Base-by-base conservation (phyloP, 2,113 vertebrate species). In the Clarias macrocephalus region DNA sequence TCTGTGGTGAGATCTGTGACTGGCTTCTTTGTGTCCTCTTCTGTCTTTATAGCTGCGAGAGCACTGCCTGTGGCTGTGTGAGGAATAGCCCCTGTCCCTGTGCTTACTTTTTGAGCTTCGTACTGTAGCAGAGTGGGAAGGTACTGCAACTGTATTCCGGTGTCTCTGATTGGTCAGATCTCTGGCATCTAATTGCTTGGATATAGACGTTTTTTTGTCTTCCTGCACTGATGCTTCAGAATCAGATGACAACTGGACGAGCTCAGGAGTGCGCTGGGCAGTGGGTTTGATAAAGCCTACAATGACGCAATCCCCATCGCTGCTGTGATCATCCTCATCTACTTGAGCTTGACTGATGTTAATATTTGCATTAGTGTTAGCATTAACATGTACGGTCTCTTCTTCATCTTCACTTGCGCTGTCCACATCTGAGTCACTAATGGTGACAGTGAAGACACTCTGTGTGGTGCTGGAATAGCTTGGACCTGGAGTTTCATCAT, bases 401-500 rank as follows among this genome's bases (percentile, higher is more conserved):
- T 83, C 87, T 73, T 94, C 93, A 59, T 96, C 97, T 91, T 95
- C 93, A 73, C 96, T 98, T 60, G 15, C 25, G 90, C 95, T 97
- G 85, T 96, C 96, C 0, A 95, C 96, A 37, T 95, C 96, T 8
- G 94, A 95, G 91, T 97, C 92, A 56, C 93, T 91, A 82, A 96
- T 94, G 79, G 94, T 94, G 13, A 95, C 70, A 0, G 85, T 90
- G 72, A 93, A 88, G 5, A 85, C 42, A 66, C 88, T 92, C 62
- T 92, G 88, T 21, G 94, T 93, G 60, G 97, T 96, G n/a, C 93
- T 93, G 37, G 96, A 97, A 82, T 99, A 88, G 84, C 98, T 93
- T 82, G 98, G 84, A 0, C 98, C 98, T 0, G 98, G 98, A 0
- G 98, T 99, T 94, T 99, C 98, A 87, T 99, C 98, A 82, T 99